A percentile compares a stretch with the other conserved stretches of the same genome.
Conservation (phyloP, 2,888 invertebrate species). For the Papilio elwesi region DNA sequence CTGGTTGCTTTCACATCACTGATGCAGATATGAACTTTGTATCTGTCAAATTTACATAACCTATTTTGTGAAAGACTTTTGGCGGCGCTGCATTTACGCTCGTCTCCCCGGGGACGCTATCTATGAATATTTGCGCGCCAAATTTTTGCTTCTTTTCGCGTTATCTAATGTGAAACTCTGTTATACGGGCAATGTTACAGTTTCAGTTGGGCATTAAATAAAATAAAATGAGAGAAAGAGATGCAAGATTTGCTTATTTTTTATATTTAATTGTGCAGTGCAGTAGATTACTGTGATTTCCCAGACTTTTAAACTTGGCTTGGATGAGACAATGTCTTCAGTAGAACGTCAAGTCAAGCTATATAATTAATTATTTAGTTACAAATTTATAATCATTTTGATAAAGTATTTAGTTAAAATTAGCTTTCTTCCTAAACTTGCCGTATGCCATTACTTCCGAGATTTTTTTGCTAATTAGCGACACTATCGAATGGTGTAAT, state of each 20-base stretch:
- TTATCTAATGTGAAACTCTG: constrained; percentile 13
- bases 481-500: no score
- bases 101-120: constrained; percentile 18
- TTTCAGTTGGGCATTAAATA: neutral
- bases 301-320: no score
- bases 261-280: no score
- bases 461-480: no score
- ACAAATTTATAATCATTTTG: no score
- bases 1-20: constrained; percentile 63
- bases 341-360: no score
- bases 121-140: constrained; percentile 22
- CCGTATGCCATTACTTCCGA: no score
- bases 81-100: constrained; percentile 44
- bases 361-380: no score
- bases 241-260: neutral
- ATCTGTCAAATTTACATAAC: constrained; percentile 72
- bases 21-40: constrained; percentile 71
- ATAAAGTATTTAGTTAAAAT: no score
- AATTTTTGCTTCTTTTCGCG: constrained; percentile 25
- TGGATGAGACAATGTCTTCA: no score
- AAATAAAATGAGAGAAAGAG: neutral
- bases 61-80: constrained; percentile 61
- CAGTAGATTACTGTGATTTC: no score
- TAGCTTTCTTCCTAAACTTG: no score
- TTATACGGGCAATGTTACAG: neutral